Base-by-base conservation (phyloP, 2,113 vertebrate genomes). In the Lucifuga dentata region DNA sequence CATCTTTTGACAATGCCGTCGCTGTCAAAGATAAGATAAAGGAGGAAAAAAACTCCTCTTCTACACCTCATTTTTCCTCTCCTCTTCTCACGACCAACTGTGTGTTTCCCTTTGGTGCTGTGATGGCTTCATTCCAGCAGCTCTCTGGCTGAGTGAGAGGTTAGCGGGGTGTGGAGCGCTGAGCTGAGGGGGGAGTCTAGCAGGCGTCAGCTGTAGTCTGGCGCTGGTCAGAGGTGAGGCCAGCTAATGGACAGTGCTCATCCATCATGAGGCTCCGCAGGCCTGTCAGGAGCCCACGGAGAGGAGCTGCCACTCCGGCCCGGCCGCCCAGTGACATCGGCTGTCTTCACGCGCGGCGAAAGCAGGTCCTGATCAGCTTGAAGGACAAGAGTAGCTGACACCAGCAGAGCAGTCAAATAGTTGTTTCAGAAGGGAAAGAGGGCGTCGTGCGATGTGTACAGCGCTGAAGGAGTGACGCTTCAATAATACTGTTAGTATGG, bases 211-310 rank as follows among this genome's bases (percentile, higher is more conserved):
- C 89, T 90, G 89, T 82, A 88, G 87, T 92, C 85, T 86, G 88
- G 84, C 78, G 24, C 68, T 84, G 92, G 90, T 93, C 91, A 93
- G 88, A 91, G 91, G 90, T 93, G 91, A 91, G 86, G 86, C 71
- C 77, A 62, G 84, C 92, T 94, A 94, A 93, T 92, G 92, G 90
- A 94, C 92, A 92, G 85, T 90, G 83, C 91, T 91, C 92, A 93
- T 94, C 91, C 90, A 92, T 93, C 92, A 94, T 92, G 85, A 87
- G 71, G 82, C 88, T 90, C 82, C 75, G 86, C 87, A 83, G 85
- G 88, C 70, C 90, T 92, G 92, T 92, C 90, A 92, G 83, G 66
- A 74, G 86, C 87, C 86, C 72, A 32, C 68, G 38, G 87, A 87
- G 84, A 85, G 85, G 85, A 80, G 89, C 86, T 92, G 91, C 89